A percentile compares a stretch with the other conserved stretches of the same genome.
phyloP scores from a whole-genome alignment of 2,888 invertebrate genomes.

The Napeogenes inachia region DNA sequence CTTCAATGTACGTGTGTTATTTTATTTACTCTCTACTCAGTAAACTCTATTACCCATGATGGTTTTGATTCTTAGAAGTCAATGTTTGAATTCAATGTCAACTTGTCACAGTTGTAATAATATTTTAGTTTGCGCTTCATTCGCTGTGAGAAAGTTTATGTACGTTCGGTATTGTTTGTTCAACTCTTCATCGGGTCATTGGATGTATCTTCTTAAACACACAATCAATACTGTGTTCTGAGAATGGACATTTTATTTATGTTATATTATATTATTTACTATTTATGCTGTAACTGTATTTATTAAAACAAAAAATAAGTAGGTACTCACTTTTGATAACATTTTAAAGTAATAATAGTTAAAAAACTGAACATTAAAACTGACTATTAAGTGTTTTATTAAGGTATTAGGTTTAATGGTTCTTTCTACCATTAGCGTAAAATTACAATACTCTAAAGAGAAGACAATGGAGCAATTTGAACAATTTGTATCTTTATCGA shows the following conservation, averaged over 20 bases:
- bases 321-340: neutral
- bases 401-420: conserved; percentile 2
- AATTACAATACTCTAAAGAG: conserved; percentile 25
- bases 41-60: conserved; percentile 70
- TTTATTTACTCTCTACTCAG: conserved; percentile 70
- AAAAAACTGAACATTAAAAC: too few species aligned
- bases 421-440: conserved; percentile 13
- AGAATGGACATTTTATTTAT: neutral
- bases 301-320: neutral
- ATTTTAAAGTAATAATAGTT: too few species aligned
- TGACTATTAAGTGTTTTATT: conserved; percentile 4
- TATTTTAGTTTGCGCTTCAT: conserved; percentile 50
- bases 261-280: neutral
- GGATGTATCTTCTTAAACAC: conserved; percentile 35
- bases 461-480: conserved; percentile 33
- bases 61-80: conserved; percentile 70
- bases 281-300: neutral
- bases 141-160: conserved; percentile 37
- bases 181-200: conserved; percentile 41
- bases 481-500: conserved; percentile 35
- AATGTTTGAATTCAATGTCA: conserved; percentile 67
- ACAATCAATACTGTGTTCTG: conserved; percentile 32
- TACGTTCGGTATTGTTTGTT: conserved; percentile 45
- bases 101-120: conserved; percentile 67
- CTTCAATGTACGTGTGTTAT: conserved; percentile 51